Percentiles rank a stretch among this genome's conserved stretches.
phyloP scores from a whole-genome alignment of 2,888 invertebrate genomes.

The Griposia aprilina region DNA sequence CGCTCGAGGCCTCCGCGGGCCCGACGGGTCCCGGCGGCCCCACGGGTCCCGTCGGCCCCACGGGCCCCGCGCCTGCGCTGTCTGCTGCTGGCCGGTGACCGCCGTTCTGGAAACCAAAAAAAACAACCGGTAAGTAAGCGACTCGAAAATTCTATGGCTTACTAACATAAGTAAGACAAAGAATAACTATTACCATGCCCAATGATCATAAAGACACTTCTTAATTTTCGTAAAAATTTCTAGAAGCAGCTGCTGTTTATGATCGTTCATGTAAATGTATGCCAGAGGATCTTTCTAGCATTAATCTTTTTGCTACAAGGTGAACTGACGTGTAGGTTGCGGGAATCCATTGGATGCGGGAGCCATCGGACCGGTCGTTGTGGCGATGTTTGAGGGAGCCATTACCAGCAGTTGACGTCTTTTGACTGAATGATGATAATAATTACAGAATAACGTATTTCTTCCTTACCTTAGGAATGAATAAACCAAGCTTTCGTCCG shows the following conservation, averaged over 20 bases:
- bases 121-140: not conserved
- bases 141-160: not conserved
- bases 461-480: constrained; percentile 86
- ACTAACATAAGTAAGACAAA: constrained; percentile 2
- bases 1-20: constrained; percentile 64
- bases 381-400: no score
- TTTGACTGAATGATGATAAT: not conserved
- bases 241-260: not conserved
- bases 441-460: not conserved
- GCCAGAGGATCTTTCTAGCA: not conserved
- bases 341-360: no score
- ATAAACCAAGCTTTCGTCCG: constrained; percentile 86
- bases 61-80: constrained; percentile 58
- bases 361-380: not conserved
- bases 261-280: not conserved
- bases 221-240: not conserved
- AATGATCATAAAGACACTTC: not conserved
- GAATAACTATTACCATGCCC: not conserved
- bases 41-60: constrained; percentile 47
- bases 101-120: constrained; percentile 73
- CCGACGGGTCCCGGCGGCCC: constrained; percentile 43
- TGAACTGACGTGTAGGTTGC: no score
- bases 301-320: not conserved
- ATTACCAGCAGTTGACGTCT: not conserved
- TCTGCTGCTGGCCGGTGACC: constrained; percentile 69